Evolutionary conservation across 2,888 invertebrate species (phyloP), one percentile per base, ranked within the genome.

Genomic region (Tetrapedia diversipes): DNA sequence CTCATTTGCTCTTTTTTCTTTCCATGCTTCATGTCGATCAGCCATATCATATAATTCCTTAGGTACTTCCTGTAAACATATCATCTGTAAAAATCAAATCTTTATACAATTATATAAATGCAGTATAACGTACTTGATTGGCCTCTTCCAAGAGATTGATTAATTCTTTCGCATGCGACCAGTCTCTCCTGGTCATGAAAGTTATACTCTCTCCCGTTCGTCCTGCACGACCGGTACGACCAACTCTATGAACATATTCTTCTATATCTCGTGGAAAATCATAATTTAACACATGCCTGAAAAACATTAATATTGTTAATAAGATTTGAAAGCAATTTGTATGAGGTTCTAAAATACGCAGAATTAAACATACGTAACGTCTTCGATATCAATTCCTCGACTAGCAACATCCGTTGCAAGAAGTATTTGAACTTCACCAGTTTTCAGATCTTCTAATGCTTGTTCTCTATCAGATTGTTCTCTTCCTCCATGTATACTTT

Each of bases 381-480:
- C 97, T 87, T 96, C 95, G 64, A 98, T 98, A 90, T 99, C 99
- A 64, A 99, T 94, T 1, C 99, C 99, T 81, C 99, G 94, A 6
- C 98, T 97, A 3, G 98, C 98, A 0, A 99, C 97, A 93, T 99
- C 99, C 0, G 99, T 99, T 0, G 98, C 98, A 63, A 99, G 95
- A 29, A 99, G 93, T 82, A 99, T 96, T 77, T 94, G 94, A 0
- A 97, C 96, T 1, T 93, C 92, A 0, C 98, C 98, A 67, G 94
- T 93, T 79, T 96, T 95, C 86, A 99, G 95, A 86, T 98, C 98
- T 27, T 94, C 94, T 8, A 99, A 93, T 7, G 98, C 98, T 89
- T 95, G 95, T 87, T 96, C 96, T 43, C 96, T 93, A 85, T 96
- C 96, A 51, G 87, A 86, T 88, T 96, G 98, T 27, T 98, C 98